Evolutionary conservation across 2,797 vertebrate species (phyloP), one percentile per base, ranked within the genome.

Genomic region (Emys orbicularis): DNA sequence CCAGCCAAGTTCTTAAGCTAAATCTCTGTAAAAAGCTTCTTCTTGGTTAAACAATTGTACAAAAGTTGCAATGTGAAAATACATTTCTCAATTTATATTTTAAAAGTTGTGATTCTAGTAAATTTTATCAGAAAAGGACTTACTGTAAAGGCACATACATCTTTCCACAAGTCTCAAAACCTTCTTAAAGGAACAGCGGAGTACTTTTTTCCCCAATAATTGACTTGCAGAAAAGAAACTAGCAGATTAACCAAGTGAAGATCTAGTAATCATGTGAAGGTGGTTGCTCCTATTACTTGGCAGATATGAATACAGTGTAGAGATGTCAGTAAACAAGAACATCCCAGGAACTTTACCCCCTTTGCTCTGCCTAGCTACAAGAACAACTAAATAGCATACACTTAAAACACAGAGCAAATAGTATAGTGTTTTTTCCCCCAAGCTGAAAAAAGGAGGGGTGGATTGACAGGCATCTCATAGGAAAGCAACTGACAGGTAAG

Each of bases 11-110:
- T 96, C 96, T 96, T 92, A 92, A 53, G 92, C 94, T 92, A 95
- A 95, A 72, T 57, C 90, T 18, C 9, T 79, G 90, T 83, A 97
- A 95, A 94, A 96, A 95, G 96, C 96, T 94, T 97, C 90, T 79
- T 53, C 50, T 95, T 25, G n/a, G 94, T 94, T 95, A n/a, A 8
- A 79, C 86, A 59, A 79, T 86, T 89, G 74, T 74, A 92, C 88
- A 68, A 74, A 89, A 94, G 74, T 61, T 57, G 54, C 84, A 95
- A 90, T 92, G 89, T 56, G 88, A 94, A 93, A 90, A 84, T 85
- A 92, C 87, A 95, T 94, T 50, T 88, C 90, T 57, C 19, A 74
- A 87, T 86, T 96, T 93, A 90, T 84, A 87, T 93, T 79, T 44
- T 91, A 95, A 89, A 88, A 89, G 2, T 54, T 84, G 93, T 80